Percentiles rank a stretch among this genome's conserved stretches.
These are phyloP conservation scores for Subacronicta megacephala DNA, from an alignment of 2,888 invertebrate genomes.

Conservation along the genomic window DNA sequence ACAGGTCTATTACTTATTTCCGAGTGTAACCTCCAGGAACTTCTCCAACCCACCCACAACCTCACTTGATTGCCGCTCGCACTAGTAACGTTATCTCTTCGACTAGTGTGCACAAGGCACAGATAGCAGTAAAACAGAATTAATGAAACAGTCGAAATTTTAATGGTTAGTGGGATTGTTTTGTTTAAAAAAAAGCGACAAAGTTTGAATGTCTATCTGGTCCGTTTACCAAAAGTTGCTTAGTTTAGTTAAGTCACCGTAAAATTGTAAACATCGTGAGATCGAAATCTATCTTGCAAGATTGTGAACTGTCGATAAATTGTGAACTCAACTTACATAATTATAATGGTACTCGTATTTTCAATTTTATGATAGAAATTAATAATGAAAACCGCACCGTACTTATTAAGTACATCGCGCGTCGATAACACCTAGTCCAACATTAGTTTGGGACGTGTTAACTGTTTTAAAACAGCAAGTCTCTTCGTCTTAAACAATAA, in stretches of 20 bases:
- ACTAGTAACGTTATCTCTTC: conserved; percentile 21
- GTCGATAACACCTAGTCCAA: conserved; percentile 22
- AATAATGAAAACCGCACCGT: too few relatives aligned
- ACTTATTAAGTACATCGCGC: neutral
- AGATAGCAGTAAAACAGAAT: neutral
- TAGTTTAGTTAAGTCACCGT: too few relatives aligned
- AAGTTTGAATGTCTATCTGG: too few relatives aligned
- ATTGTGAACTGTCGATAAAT: too few relatives aligned
- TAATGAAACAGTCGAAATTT: neutral
- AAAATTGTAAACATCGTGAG: too few relatives aligned
- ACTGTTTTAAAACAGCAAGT: conserved; percentile 10
- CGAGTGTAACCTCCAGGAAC: conserved; percentile 4
- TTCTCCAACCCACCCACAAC: conserved; percentile 7
- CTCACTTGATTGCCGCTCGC: conserved; percentile 22
- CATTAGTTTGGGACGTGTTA: conserved; percentile 38
- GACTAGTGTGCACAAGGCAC: neutral
- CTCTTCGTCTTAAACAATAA: conserved; percentile 10
- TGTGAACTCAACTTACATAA: too few relatives aligned
- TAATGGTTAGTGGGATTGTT: too few relatives aligned
- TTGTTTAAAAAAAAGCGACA: too few relatives aligned
- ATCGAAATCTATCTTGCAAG: too few relatives aligned
- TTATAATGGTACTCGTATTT: too few relatives aligned
- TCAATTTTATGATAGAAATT: too few relatives aligned
- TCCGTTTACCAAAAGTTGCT: too few relatives aligned
- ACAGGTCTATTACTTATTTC: conserved; percentile 28